Conservation (phyloP, 1,140 invertebrate species). For the Polypedilum pembai region DNA sequence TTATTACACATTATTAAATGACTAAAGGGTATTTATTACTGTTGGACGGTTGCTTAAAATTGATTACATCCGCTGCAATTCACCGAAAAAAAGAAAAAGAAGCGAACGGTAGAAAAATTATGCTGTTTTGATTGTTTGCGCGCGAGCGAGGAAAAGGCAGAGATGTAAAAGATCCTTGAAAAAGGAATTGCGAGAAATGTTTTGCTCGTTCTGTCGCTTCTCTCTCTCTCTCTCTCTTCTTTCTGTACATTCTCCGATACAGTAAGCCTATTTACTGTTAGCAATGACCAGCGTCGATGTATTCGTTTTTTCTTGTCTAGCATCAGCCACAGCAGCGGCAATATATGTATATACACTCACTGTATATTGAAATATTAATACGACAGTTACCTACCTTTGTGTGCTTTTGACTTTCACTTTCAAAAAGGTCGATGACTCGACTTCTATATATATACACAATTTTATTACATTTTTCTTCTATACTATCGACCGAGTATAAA, state of each 20-base stretch:
- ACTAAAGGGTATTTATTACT: neutral
- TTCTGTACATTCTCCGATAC: conserved; percentile 1
- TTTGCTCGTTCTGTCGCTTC: neutral
- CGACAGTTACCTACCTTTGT: conserved; percentile 26
- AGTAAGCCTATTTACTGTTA: conserved; percentile 23
- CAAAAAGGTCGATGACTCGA: conserved; percentile 18
- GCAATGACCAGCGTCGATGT: neutral
- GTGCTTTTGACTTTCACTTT: conserved; percentile 25
- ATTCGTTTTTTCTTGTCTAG: conserved; percentile 26
- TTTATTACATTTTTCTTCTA: no score
- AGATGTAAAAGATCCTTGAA: neutral
- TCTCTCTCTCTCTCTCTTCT: neutral
- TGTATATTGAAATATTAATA: conserved; percentile 20
- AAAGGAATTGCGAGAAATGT: neutral
- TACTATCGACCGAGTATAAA: neutral
- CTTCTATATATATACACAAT: neutral
- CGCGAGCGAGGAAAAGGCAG: neutral
- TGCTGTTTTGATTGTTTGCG: no score
- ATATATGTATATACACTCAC: no score
- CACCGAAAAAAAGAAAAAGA: conserved; percentile 1
- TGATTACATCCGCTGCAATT: conserved; percentile 11
- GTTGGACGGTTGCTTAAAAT: neutral
- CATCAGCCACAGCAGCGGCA: neutral
- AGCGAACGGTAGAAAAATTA: neutral
- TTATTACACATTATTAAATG: conserved; percentile 3